Base-by-base conservation (phyloP, 1,140 invertebrate species). In the Neuroterus valhalla region DNA sequence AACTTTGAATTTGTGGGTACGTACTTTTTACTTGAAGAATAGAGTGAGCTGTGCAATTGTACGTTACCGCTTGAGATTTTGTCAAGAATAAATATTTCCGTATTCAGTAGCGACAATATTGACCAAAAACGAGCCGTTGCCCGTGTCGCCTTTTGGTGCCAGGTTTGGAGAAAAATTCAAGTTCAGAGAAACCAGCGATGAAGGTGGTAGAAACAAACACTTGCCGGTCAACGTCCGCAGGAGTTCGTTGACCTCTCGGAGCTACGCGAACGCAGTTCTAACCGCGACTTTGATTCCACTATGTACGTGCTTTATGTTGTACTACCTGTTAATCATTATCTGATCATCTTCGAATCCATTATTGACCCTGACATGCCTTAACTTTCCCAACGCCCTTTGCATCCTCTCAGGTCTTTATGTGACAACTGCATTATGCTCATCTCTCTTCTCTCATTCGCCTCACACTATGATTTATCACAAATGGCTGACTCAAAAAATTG, bases 191-290 rank as follows among this genome's bases (percentile, higher is more conserved):
- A 26, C 31, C 23, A 31, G 55, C 55, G 55, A n/a, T 62, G 31
- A 62, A 62, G 55, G 11, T 62, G 55, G 75, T 80, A 79, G 77
- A 68, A 74, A 81, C 79, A 80, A 83, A 84, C 82, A 84, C 75
- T 83, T 76, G 52, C 82, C 87, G 89, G 88, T 89, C 88, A 90
- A 90, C 85, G 89, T 89, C 87, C 89, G 88, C 81, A 76, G 77
- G 74, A 82, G 88, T 86, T 89, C 88, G 83, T 84, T 86, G 86
- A 89, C 85, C 88, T 78, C 82, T 67, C 70, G 43, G 45, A 75
- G 72, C 74, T 78, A 79, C 76, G 48, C 72, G 77, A 77, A 71
- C 78, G 70, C 80, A 76, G 78, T 79, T 78, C 83, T 81, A 85
- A 82, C 80, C 81, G 82, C 82, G 76, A 72, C 72, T 74, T 68